Conservation (phyloP, 2,888 invertebrate species). For the Drosophila barbarae region DNA sequence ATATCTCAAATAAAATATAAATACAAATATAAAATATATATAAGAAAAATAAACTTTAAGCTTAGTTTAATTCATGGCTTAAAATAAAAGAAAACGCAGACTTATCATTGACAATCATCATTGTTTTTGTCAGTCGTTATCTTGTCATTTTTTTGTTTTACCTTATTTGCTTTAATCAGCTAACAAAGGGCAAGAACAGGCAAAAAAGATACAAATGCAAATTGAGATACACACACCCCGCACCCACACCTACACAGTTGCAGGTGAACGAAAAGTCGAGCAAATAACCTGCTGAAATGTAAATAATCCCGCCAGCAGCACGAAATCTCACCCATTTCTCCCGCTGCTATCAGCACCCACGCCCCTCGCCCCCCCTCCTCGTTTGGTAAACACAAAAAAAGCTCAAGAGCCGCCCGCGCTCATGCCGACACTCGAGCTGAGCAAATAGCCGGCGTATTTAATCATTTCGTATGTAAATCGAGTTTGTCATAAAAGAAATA, state of each 20-base stretch:
- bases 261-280: constrained; percentile 1
- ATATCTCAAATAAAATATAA: not conserved
- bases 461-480: constrained; percentile 69
- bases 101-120: constrained; percentile 5
- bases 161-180: constrained; percentile 56
- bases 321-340: constrained; percentile 27
- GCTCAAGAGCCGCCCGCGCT: constrained; percentile 24
- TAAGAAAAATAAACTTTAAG: too few species aligned
- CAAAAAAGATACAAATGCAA: constrained; percentile 43
- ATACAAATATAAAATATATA: too few species aligned
- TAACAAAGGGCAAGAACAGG: constrained; percentile 9
- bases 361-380: not conserved
- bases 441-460: constrained; percentile 56
- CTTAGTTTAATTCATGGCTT: too few species aligned
- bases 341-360: constrained; percentile 19
- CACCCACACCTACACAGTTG: constrained; percentile 10
- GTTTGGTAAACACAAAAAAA: constrained; percentile 26
- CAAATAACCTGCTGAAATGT: constrained; percentile 33
- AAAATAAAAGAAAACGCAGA: not conserved
- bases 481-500: constrained; percentile 61
- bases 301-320: constrained; percentile 49
- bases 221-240: constrained; percentile 36
- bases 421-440: constrained; percentile 2
- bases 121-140: not conserved
- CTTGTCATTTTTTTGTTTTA: constrained; percentile 11